Evolutionary conservation across 2,113 vertebrate species (phyloP), one percentile per base, ranked within the genome.

Genomic region (Podilymbus podiceps): DNA sequence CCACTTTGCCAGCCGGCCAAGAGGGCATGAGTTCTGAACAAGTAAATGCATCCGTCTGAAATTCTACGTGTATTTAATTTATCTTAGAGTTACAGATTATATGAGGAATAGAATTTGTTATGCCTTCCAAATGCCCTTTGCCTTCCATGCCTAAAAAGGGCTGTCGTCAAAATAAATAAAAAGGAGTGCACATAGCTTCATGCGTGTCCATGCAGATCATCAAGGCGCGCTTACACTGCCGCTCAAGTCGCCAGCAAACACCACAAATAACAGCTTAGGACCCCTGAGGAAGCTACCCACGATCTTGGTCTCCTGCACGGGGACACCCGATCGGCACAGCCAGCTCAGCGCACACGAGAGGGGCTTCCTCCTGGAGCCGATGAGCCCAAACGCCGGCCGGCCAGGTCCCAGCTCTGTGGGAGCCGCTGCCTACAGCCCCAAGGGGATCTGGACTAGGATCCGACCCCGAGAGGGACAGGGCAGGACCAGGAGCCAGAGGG

Each of bases 161-260:
- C 24, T 28, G 7, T 7, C 11, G 2, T 9, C 30, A 82, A 47
- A 55, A 53, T 1, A 24, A 77, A 46, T 14, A 40, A 21, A 11
- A 11, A 40, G 0, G 23, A 9, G 5, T 4, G 4, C 50, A 9
- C 20, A 21, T 0, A 52, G 20, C 27, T 23, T 11, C 6, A 14
- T 0, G 12, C 5, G 3, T 0, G 6, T 6, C 8, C 2, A 35
- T 0, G 15, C 40, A 11, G 22, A 12, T 2, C 14, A 6, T 2
- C 9, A 27, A 8, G 12, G 40, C 47, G 6, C 16, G 9, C 75
- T 25, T 47, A 11, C 46, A 3, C 31, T 10, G 62, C 28, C 19
- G 5, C 71, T 14, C n/a, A 15, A 30, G 19, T 16, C 35, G 52
- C 64, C 69, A 28, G 2, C 69, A 2, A 40, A 40, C 49, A 24